phyloP scores from a whole-genome alignment of 1,140 invertebrate genomes.

The Zaprionus capensis region DNA sequence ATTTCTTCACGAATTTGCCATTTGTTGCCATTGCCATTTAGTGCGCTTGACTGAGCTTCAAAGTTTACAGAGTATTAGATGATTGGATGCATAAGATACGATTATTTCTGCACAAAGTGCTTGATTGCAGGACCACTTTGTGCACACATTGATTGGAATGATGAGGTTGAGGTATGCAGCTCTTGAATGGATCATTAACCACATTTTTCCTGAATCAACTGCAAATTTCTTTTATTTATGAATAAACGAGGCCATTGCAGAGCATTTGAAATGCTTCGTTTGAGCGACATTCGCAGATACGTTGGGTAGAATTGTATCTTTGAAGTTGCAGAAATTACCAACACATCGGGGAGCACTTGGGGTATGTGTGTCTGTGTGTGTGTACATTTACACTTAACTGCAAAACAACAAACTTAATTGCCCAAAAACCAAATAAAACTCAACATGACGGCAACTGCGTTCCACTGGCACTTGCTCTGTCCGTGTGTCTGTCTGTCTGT shows the following conservation, averaged over 20 bases:
- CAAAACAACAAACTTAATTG: conserved; percentile 77
- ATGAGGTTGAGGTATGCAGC: not conserved
- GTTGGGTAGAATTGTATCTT: conserved; percentile 22
- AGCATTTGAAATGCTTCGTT: conserved; percentile 22
- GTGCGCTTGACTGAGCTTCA: not conserved
- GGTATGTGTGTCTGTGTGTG: conserved; percentile 38
- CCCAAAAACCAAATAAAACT: conserved; percentile 73
- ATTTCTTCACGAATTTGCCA: not conserved
- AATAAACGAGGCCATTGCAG: conserved; percentile 1
- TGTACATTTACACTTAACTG: conserved; percentile 72
- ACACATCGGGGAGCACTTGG: conserved; percentile 5
- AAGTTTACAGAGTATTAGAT: conserved; percentile 1
- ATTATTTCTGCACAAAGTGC: not conserved
- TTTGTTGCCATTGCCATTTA: not conserved
- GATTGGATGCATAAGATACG: not conserved
- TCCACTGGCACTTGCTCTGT: not conserved
- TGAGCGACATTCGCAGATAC: conserved; percentile 9
- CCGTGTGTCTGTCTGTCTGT: not conserved
- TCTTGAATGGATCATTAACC: not conserved
- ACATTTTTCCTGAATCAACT: not conserved
- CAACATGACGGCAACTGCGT: conserved; percentile 44
- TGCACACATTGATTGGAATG: not conserved
- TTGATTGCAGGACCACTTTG: not conserved
- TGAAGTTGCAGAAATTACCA: conserved; percentile 41
- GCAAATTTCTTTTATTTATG: conserved; percentile 6